A percentile compares a stretch with the other conserved stretches of the same genome.
These are phyloP conservation scores for Choristoneura rosaceana DNA, from an alignment of 2,888 invertebrate genomes.

Conservation along the genomic window DNA sequence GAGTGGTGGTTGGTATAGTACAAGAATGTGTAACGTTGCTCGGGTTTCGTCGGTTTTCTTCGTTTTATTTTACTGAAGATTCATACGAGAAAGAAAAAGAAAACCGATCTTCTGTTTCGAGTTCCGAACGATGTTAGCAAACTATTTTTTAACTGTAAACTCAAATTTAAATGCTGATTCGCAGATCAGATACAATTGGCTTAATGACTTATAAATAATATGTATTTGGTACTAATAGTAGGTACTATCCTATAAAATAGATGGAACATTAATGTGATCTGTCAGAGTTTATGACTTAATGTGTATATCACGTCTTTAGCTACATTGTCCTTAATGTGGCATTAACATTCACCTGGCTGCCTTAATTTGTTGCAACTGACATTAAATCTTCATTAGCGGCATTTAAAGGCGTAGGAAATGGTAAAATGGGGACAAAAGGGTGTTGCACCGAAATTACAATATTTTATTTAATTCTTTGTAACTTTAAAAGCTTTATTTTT, in stretches of 20 bases:
- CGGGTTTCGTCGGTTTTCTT: no score
- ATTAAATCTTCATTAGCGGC: conserved; percentile 41
- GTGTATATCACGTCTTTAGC: conserved; percentile 38
- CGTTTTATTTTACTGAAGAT: no score
- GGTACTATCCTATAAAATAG: conserved; percentile 17
- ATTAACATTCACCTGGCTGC: conserved; percentile 41
- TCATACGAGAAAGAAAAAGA: no score
- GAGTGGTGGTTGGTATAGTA: no score
- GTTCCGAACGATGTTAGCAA: no score
- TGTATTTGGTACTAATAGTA: no score
- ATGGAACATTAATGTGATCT: conserved; percentile 38
- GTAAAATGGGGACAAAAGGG: conserved; percentile 23
- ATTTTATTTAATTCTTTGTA: neutral
- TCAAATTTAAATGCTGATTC: no score
- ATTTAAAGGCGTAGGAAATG: conserved; percentile 27
- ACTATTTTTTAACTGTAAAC: no score
- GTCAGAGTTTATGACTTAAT: conserved; percentile 41
- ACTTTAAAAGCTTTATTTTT: neutral
- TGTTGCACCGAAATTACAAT: neutral
- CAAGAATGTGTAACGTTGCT: no score
- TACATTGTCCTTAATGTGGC: conserved; percentile 37
- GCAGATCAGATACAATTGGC: no score
- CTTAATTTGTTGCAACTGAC: conserved; percentile 40
- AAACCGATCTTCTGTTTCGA: no score
- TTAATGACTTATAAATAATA: neutral